Evolutionary conservation across 1,140 invertebrate species (phyloP).

Genomic region (Heterodera carotae): DNA sequence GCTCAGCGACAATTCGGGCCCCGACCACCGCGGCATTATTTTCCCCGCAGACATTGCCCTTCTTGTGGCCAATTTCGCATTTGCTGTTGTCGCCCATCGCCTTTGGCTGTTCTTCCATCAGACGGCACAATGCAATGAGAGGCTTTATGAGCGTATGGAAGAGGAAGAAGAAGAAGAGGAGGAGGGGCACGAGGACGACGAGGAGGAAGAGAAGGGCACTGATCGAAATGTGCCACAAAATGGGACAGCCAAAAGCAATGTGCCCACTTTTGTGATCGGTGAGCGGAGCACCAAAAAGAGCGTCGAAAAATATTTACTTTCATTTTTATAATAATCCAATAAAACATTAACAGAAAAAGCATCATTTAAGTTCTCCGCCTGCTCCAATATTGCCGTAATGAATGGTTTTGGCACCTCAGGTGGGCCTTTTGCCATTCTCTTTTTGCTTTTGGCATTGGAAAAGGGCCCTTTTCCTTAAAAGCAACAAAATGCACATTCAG

Average conservation of each 20-base stretch:
- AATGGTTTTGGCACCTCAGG: slow-evolving; percentile 54
- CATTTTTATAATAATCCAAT: no score
- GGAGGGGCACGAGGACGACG: slow-evolving; percentile 17
- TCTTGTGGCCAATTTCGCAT: slow-evolving; percentile 39
- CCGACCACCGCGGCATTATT: slow-evolving; percentile 32
- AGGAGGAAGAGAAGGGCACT: slow-evolving; percentile 29
- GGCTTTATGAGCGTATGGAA: slow-evolving; percentile 24
- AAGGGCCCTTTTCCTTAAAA: no score
- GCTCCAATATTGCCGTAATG: slow-evolving; percentile 48
- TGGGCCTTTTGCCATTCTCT: no score
- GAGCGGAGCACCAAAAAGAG: slow-evolving; percentile 33
- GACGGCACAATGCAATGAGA: slow-evolving; percentile 27
- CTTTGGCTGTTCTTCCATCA: slow-evolving; percentile 41
- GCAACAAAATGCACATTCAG: background rate
- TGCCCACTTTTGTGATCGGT: slow-evolving; percentile 33
- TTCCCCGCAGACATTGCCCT: slow-evolving; percentile 40
- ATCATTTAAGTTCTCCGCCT: slow-evolving; percentile 38
- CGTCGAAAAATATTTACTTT: background rate
- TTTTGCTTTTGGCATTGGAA: no score
- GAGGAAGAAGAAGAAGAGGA: slow-evolving; percentile 23
- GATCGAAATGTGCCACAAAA: background rate
- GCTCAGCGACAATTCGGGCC: slow-evolving; percentile 34
- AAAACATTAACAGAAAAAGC: no score
- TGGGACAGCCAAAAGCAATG: background rate
- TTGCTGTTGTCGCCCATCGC: slow-evolving; percentile 35